Base-by-base conservation (phyloP, 2,888 invertebrate genomes). In the Liopterus haemorrhoidalis region DNA sequence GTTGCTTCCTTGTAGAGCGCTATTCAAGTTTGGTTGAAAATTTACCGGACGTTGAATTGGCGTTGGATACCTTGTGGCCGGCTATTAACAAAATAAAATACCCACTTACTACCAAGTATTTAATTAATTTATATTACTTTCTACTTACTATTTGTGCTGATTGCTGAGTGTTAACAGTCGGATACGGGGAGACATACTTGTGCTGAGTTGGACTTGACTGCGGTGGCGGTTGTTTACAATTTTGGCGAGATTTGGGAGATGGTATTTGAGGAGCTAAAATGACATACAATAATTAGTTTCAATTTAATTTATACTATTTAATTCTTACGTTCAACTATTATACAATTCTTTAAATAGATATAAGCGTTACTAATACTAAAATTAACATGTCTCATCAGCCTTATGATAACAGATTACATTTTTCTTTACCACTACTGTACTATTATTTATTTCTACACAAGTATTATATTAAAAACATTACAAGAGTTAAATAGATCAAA, bases 151-250 rank as follows among this genome's bases (percentile, higher is more conserved):
- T 65, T 55, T 65, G 65, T 46, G 58, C 60, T 36, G 60, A 62
- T 59, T 68, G 69, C 60, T 70, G 72, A 61, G 67, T 71, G 57
- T 67, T 68, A 52, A 71, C 71, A 49, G 68, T 65, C 60, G 70
- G 73, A 62, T 73, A 73, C 50, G 71, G 67, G 49, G 64, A 67
- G 53, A 71, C 73, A 56, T 75, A 74, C 54, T 74, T 74, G 55
- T 74, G 72, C 56, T 74, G 74, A 6, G 74, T 73, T 4, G 73
- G 74, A 56, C 73, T 74, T 47, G 73, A 73, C 52, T 75, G 74
- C 11, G 72, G 72, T 48, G 72, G 73, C 39, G 71, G 74, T 52
- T 73, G 74, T 53, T 73, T 74, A 52, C 65, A 67, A 48, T 70
- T 71, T 57, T 65, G 66, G 41, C 74, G 67, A 25, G 74, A 73